Conservation (phyloP, 37 sponge, comb jelly and placozoan genomes). For the Ianthella basta region DNA sequence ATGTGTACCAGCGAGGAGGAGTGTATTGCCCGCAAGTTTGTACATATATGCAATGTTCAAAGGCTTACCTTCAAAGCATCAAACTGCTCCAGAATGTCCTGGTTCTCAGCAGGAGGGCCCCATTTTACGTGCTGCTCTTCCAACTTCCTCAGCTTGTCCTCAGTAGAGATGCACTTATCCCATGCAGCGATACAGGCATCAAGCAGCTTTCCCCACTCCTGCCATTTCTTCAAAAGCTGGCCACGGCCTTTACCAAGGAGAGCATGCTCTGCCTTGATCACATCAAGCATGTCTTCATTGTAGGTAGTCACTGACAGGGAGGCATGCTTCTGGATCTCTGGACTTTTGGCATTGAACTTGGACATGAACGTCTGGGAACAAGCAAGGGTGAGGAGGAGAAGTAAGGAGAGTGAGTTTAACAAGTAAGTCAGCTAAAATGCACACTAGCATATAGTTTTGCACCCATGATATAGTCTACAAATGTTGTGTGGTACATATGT, state of each 20-base stretch:
- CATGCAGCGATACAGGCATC: conserved; percentile 17
- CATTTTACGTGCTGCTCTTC: conserved; percentile 64
- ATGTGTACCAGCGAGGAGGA: too few relatives aligned
- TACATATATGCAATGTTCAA: too few relatives aligned
- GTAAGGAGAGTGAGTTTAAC: too few relatives aligned
- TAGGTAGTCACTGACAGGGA: conserved; percentile 2
- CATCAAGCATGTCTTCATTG: background rate
- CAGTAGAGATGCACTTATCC: background rate
- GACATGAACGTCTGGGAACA: background rate
- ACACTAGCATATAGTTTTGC: too few relatives aligned
- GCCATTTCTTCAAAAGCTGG: background rate
- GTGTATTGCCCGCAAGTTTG: too few relatives aligned
- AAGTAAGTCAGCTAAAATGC: too few relatives aligned
- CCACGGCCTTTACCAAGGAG: background rate
- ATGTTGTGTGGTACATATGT: too few relatives aligned
- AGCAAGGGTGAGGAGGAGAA: background rate
- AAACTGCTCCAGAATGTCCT: conserved; percentile 62
- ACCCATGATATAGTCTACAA: background rate
- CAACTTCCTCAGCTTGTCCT: conserved; percentile 29
- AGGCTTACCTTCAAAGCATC: conserved; percentile 49
- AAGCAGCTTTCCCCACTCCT: conserved; percentile 21
- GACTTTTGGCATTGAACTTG: conserved; percentile 6
- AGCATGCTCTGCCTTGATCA: conserved; percentile 14
- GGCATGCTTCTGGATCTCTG: conserved; percentile 3
- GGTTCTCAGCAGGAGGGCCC: conserved; percentile 67